phyloP scores from a whole-genome alignment of 2,888 invertebrate species.

The Ellobium chinense region DNA sequence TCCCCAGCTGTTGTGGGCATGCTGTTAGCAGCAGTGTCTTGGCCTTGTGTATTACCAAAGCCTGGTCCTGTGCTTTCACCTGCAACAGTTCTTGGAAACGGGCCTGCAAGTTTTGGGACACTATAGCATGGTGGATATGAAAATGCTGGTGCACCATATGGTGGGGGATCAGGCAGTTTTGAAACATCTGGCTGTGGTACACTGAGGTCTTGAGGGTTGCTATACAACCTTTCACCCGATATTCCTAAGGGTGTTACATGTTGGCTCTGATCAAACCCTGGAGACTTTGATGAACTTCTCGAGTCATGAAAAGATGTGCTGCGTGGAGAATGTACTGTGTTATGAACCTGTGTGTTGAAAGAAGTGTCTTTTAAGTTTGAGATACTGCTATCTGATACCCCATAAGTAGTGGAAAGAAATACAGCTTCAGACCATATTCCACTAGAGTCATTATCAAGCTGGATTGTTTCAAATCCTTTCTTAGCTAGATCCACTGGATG shows the following conservation, averaged over 20 bases:
- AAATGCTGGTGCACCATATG: neutral
- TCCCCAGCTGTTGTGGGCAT: no score
- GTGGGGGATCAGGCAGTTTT: neutral
- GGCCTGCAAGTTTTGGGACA: conserved; percentile 22
- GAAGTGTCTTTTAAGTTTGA: no score
- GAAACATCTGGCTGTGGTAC: neutral
- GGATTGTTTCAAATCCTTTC: neutral
- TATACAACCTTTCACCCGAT: no score
- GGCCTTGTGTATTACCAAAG: neutral
- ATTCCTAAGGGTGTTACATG: no score
- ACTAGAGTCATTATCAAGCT: neutral
- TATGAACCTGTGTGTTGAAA: no score
- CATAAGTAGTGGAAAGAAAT: conserved; percentile 1
- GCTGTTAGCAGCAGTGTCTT: neutral
- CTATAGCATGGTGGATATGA: no score
- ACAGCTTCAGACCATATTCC: conserved; percentile 31
- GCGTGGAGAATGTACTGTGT: no score
- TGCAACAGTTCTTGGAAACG: neutral
- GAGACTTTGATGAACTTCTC: no score
- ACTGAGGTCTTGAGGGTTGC: no score
- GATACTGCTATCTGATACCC: neutral
- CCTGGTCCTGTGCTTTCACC: neutral
- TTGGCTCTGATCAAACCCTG: no score
- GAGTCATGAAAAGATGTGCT: no score
- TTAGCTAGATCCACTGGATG: no score